Base-by-base conservation (phyloP, 1,140 invertebrate genomes). In the Ceratosolen fusciceps region DNA sequence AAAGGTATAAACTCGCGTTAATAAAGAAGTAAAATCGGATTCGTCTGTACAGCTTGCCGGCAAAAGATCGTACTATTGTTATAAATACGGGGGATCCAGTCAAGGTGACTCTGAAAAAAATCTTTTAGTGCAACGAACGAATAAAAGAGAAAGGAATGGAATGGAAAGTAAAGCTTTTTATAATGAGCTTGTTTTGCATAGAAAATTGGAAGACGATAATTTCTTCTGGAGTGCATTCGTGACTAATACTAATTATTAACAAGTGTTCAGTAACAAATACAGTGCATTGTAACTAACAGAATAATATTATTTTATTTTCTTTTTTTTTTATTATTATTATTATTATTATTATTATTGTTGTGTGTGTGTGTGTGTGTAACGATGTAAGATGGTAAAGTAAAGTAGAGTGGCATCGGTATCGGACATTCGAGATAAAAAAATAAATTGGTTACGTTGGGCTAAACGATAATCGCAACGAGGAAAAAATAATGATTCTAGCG, bases 141-240 rank as follows among this genome's bases (percentile, higher is more conserved):
- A 58, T 4, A 8, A 62, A 74, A n/a, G n/a, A n/a, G n/a, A n/a
- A n/a, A n/a, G n/a, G n/a, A n/a, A n/a, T n/a, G n/a, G n/a, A n/a
- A n/a, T n/a, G n/a, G n/a, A n/a, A n/a, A n/a, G n/a, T n/a, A n/a
- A 74, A 54, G 39, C 12, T 12, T 7, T 12, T 7, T 43, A 43
- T 43, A 74, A 74, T 70, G 67, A 70, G 67, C 58, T 62, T 62
- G 34, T 43, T 74, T n/a, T 31, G 56, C 73, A 74, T 74, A 34
- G 19, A 21, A 31, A 43, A 74, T 10, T 60, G 52, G n/a, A n/a
- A n/a, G n/a, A n/a, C 0, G 47, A 29, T 62, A 47, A 62, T 39
- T 52, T 1, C n/a, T n/a, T n/a, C 12, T 21, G 24, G 4, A 54
- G 0, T n/a, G 43, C 0, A 74, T 47, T 49, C 31, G 34, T 47